Evolutionary conservation across 2,888 invertebrate species (phyloP).

Genomic region (Sepioteuthis lessoniana): DNA sequence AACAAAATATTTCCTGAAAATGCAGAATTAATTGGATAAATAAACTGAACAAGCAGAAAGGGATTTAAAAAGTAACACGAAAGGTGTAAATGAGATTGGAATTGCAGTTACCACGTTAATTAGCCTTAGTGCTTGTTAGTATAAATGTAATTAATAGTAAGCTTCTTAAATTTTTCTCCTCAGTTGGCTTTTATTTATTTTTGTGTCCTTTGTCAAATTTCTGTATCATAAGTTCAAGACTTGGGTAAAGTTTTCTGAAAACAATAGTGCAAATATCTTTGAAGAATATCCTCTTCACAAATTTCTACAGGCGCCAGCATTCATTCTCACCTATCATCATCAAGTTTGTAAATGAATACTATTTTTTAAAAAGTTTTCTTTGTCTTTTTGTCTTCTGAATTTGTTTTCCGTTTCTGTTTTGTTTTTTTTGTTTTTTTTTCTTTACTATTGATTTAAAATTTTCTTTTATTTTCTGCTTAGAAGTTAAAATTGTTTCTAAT

Average conservation of each 20-base stretch:
- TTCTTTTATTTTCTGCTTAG: background rate
- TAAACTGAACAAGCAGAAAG: background rate
- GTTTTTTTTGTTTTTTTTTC: background rate
- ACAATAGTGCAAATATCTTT: conserved; percentile 15
- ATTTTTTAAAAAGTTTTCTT: background rate
- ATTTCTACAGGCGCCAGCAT: background rate
- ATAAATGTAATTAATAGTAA: background rate
- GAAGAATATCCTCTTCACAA: background rate
- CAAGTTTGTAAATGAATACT: background rate
- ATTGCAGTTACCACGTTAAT: background rate
- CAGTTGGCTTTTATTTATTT: background rate
- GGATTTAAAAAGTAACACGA: background rate
- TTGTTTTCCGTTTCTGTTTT: background rate
- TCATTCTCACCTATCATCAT: background rate
- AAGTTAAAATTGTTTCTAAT: conserved; percentile 6
- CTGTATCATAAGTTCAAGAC: background rate
- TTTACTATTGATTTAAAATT: background rate
- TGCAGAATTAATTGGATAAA: conserved; percentile 2
- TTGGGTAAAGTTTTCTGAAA: background rate
- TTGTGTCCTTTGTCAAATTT: background rate
- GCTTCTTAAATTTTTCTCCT: background rate
- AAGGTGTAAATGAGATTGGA: background rate
- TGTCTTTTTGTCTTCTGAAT: background rate
- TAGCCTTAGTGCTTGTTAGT: background rate
- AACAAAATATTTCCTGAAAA: background rate